Evolutionary conservation across 2,113 vertebrate species (phyloP).

Genomic region (Chaetops frenatus): DNA sequence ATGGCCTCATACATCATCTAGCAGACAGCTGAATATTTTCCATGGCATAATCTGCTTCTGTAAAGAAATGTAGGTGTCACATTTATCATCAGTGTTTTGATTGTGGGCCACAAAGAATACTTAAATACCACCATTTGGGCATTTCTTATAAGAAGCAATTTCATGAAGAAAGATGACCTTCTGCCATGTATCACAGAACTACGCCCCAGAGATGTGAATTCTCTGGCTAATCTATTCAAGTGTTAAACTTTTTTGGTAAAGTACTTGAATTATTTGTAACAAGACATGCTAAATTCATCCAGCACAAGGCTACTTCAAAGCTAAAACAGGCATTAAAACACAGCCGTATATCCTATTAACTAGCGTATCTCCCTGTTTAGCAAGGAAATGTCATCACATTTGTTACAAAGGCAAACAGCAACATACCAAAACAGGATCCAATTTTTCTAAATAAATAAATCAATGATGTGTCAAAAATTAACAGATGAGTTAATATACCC

Average conservation of each 20-base stretch:
- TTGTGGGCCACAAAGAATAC: constrained; percentile 34
- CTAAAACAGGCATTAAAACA: constrained; percentile 40
- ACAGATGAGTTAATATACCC: constrained; percentile 78
- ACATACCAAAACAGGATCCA: constrained; percentile 71
- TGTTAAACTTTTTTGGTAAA: constrained; percentile 12
- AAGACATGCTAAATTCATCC: neutral
- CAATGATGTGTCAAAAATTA: constrained; percentile 79
- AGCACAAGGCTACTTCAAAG: neutral
- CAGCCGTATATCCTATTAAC: constrained; percentile 61
- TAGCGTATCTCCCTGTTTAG: constrained; percentile 22
- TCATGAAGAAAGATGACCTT: neutral
- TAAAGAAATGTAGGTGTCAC: constrained; percentile 35
- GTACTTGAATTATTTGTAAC: constrained; percentile 4
- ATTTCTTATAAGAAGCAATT: neutral
- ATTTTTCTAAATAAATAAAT: constrained; percentile 81
- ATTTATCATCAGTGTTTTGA: constrained; percentile 53
- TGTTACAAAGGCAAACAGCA: constrained; percentile 71
- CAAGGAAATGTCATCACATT: constrained; percentile 66
- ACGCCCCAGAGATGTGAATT: neutral
- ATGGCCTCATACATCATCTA: constrained; percentile 31
- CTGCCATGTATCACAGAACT: neutral
- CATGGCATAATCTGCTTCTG: constrained; percentile 33
- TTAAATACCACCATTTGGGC: constrained; percentile 42
- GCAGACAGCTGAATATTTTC: constrained; percentile 14
- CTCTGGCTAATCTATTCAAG: neutral